phyloP scores from a whole-genome alignment of 1,140 invertebrate genomes.

The Leptopilina clavipes region DNA sequence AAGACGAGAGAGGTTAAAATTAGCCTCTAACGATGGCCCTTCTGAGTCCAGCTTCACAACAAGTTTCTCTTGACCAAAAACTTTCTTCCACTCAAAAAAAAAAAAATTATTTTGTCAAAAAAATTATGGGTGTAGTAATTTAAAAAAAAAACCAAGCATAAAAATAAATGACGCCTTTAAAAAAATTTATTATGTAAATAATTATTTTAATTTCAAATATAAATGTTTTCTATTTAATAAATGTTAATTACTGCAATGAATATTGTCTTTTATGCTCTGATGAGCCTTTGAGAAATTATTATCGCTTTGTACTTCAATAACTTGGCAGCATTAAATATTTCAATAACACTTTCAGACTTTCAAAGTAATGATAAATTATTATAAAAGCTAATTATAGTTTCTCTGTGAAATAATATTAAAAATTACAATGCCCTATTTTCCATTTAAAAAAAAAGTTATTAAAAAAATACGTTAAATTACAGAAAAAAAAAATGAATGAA shows the following conservation, averaged over 20 bases:
- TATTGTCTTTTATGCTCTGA: neutral
- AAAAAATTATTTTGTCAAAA: too few species aligned
- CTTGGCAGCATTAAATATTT: slow-evolving; percentile 5
- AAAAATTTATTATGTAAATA: too few species aligned
- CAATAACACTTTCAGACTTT: neutral
- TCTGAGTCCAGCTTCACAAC: neutral
- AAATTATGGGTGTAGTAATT: too few species aligned
- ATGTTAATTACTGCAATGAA: neutral
- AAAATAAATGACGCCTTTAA: too few species aligned
- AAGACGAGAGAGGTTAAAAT: slow-evolving; percentile 19
- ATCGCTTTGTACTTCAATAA: slow-evolving; percentile 15
- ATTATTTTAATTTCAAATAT: neutral
- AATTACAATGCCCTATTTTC: too few species aligned
- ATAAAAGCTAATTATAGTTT: neutral
- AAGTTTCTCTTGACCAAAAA: neutral
- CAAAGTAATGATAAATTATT: neutral
- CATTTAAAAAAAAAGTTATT: too few species aligned
- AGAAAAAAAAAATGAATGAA: too few species aligned
- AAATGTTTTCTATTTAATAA: neutral
- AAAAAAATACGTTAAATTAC: too few species aligned
- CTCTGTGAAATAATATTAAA: neutral
- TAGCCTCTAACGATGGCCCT: slow-evolving; percentile 21
- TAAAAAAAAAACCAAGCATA: too few species aligned
- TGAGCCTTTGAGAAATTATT: neutral
- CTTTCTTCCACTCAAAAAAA: neutral